Conservation (phyloP, 2,888 invertebrate species). For the Drosophila borborema region DNA sequence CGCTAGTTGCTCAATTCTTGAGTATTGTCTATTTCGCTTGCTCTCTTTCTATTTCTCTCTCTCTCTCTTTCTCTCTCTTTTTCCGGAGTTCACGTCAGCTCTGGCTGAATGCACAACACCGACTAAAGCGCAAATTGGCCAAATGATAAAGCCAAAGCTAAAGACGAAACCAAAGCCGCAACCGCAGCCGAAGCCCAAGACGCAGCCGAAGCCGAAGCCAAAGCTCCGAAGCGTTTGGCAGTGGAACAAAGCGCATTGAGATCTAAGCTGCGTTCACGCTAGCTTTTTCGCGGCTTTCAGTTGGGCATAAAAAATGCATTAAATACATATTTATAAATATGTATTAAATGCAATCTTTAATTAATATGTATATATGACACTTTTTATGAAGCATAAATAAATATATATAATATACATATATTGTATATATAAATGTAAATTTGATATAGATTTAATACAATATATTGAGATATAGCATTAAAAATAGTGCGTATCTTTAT, state of each 20-base stretch:
- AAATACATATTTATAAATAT: not conserved
- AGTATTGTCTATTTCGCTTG: not conserved
- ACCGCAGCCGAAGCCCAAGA: conserved; percentile 9
- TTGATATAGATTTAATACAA: not conserved
- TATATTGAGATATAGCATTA: not conserved
- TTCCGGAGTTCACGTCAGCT: conserved; percentile 59
- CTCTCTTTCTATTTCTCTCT: not conserved
- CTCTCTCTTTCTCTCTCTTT: not conserved
- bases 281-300: not conserved
- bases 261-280: conserved; percentile 4
- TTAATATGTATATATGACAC: not conserved
- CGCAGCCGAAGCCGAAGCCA: not conserved
- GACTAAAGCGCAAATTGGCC: conserved; percentile 58
- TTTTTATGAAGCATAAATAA: not conserved
- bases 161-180: conserved; percentile 22
- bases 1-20: not conserved
- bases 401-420: not conserved
- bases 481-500: not conserved
- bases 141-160: conserved; percentile 49
- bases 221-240: conserved; percentile 14
- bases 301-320: not conserved
- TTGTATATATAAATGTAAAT: not conserved
- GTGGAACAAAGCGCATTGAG: conserved; percentile 30
- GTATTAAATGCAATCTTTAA: not conserved
- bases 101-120: conserved; percentile 72